Percentiles rank a stretch among this genome's conserved stretches.
phyloP scores from a whole-genome alignment of 2,113 vertebrate species.

The Panthera leo region DNA sequence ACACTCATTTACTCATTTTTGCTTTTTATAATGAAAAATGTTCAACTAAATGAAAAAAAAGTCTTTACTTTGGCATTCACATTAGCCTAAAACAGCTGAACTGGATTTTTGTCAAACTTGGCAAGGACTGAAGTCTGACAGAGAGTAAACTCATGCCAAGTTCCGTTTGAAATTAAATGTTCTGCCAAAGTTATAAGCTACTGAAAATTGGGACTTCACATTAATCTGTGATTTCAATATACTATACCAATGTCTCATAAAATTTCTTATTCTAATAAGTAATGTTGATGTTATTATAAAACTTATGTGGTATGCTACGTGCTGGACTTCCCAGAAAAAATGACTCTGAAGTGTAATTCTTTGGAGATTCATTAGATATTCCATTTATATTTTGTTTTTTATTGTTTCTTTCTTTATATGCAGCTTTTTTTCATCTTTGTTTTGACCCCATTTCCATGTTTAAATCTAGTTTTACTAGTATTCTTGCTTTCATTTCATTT shows the following conservation, averaged over 20 bases:
- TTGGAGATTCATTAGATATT: background rate
- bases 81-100: constrained; percentile 67
- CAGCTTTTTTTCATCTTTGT: background rate
- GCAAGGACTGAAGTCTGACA: constrained; percentile 61
- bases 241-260: constrained; percentile 11
- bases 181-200: constrained; percentile 64
- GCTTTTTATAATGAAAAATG: constrained; percentile 64
- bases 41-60: constrained; percentile 23
- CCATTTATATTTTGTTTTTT: constrained; percentile 7
- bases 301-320: background rate
- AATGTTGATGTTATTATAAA: background rate
- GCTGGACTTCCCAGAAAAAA: background rate
- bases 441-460: constrained; percentile 2
- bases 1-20: constrained; percentile 72
- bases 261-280: constrained; percentile 46
- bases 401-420: background rate
- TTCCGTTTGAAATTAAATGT: constrained; percentile 58
- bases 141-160: constrained; percentile 61
- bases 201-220: constrained; percentile 52
- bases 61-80: constrained; percentile 68
- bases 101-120: constrained; percentile 69
- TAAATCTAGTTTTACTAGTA: background rate
- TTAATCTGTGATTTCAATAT: constrained; percentile 47
- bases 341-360: background rate
- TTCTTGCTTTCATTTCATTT: background rate